Conservation (phyloP, 2,797 vertebrate species). For the Schizopygopsis malacanthus region DNA sequence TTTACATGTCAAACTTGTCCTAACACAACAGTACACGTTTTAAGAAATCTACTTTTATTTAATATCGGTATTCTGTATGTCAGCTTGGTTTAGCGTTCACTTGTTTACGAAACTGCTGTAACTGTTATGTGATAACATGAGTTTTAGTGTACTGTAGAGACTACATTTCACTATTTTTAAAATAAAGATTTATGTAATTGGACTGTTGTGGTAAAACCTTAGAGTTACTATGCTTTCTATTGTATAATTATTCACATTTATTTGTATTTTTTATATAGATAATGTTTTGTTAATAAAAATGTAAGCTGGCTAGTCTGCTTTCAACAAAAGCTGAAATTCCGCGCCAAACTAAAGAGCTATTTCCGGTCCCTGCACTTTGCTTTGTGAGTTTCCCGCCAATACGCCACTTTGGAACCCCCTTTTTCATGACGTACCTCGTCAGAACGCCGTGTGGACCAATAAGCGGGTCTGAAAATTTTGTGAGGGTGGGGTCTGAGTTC, state of each 20-base stretch:
- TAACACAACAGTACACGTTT: not conserved
- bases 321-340: not conserved
- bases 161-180: no score
- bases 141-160: no score
- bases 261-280: not conserved
- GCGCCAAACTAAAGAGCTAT: not conserved
- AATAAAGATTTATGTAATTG: not conserved
- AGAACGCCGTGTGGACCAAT: conserved; percentile 67
- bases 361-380: not conserved
- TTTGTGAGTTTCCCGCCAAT: conserved; percentile 77
- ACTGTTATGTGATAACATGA: not conserved
- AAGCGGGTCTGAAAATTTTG: not conserved
- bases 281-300: not conserved
- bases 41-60: not conserved
- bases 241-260: not conserved
- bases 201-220: no score
- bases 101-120: not conserved
- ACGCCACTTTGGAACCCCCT: conserved; percentile 50
- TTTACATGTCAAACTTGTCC: not conserved
- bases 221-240: not conserved
- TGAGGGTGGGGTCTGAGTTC: conserved; percentile 49
- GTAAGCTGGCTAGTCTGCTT: not conserved
- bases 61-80: not conserved
- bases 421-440: not conserved
- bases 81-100: not conserved